Conservation (phyloP, 1,140 invertebrate species). For the Choristoneura fumiferana region DNA sequence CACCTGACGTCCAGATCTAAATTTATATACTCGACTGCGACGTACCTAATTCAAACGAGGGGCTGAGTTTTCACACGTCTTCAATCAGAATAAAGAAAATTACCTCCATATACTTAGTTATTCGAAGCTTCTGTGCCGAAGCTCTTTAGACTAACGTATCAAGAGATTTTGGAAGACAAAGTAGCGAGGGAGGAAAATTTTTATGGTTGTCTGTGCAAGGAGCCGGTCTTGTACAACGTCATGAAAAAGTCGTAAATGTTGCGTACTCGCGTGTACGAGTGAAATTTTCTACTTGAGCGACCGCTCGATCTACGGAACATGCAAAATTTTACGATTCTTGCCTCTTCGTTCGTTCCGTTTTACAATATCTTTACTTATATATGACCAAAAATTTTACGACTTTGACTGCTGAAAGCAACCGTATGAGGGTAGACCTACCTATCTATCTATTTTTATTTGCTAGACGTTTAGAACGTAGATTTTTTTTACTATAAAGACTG, state of each 20-base stretch:
- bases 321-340: conserved; percentile 53
- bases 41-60: background rate
- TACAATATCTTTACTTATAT: conserved; percentile 26
- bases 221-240: conserved; percentile 42
- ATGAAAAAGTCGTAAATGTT: conserved; percentile 60
- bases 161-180: conserved; percentile 28
- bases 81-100: conserved; percentile 26
- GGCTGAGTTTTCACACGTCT: conserved; percentile 24
- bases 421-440: background rate
- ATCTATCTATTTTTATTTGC: too few relatives aligned
- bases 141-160: background rate
- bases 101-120: conserved; percentile 10
- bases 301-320: conserved; percentile 44
- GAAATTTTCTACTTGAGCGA: conserved; percentile 51
- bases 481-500: too few relatives aligned
- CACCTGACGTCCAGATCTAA: conserved; percentile 12
- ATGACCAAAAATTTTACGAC: conserved; percentile 14
- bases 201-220: conserved; percentile 46
- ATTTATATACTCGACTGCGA: conserved; percentile 6
- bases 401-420: background rate
- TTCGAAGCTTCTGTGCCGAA: background rate
- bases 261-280: conserved; percentile 43
- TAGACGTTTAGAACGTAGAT: too few relatives aligned
- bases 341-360: conserved; percentile 20
- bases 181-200: conserved; percentile 37